Percentiles rank a stretch among this genome's conserved stretches.
Evolutionary conservation across 2,113 vertebrate genomes (phyloP).

Genomic region (Anoplopoma fimbria): DNA sequence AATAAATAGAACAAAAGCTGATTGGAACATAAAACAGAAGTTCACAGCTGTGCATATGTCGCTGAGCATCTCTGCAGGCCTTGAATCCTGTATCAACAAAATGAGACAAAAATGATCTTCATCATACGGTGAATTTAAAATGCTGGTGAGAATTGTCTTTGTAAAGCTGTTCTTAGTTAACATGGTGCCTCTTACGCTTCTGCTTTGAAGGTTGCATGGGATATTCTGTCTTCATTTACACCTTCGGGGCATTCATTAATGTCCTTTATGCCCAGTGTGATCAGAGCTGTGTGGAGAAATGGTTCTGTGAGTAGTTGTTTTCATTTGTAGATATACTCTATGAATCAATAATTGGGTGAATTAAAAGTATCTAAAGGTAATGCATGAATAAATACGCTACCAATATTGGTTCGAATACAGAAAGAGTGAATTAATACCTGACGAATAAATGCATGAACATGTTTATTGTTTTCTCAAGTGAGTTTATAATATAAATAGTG

Average conservation of each 20-base stretch:
- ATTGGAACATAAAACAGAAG: background rate
- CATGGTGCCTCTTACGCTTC: conserved; percentile 77
- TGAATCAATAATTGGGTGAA: background rate
- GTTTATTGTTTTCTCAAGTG: background rate
- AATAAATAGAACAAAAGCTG: background rate
- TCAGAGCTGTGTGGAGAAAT: conserved; percentile 74
- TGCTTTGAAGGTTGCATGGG: conserved; percentile 75
- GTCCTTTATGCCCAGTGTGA: conserved; percentile 76
- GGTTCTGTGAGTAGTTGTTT: background rate
- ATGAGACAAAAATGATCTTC: background rate
- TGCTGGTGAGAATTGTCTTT: background rate
- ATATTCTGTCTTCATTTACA: conserved; percentile 77
- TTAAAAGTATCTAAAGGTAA: background rate
- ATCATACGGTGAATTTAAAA: background rate
- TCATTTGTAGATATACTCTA: background rate
- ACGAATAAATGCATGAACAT: background rate
- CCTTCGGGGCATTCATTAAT: conserved; percentile 78
- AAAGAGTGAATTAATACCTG: background rate
- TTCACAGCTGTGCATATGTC: conserved; percentile 55
- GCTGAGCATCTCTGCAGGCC: conserved; percentile 72
- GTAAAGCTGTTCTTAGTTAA: background rate
- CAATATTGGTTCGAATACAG: background rate
- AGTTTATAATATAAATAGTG: background rate
- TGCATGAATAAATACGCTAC: background rate
- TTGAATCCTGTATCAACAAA: conserved; percentile 68